phyloP scores from a whole-genome alignment of 2,113 vertebrate species.

The Xiphorhynchus elegans region DNA sequence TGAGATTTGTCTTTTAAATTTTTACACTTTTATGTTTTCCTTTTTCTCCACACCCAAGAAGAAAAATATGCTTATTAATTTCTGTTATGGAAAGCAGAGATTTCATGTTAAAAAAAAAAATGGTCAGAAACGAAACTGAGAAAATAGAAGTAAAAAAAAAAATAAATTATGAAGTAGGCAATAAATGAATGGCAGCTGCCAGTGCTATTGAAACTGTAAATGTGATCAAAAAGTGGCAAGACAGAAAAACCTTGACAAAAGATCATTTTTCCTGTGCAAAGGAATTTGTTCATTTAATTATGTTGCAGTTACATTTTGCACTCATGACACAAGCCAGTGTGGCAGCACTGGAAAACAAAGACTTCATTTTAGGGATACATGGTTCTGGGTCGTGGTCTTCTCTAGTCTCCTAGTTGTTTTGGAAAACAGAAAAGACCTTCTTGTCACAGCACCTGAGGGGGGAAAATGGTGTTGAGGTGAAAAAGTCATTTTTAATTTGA shows the following conservation, averaged over 20 bases:
- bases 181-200: not conserved
- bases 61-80: not conserved
- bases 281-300: not conserved
- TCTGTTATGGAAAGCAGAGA: not conserved
- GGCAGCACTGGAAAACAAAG: not conserved
- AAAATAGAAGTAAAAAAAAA: not conserved
- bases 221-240: not conserved
- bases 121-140: not conserved
- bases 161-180: not conserved
- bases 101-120: not conserved
- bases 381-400: not conserved
- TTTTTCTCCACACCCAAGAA: not conserved
- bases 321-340: fast-evolving
- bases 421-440: not conserved
- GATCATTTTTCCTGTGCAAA: not conserved
- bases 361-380: not conserved
- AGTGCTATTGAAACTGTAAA: not conserved
- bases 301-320: not conserved
- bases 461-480: fast-evolving
- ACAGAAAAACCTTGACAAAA: not conserved
- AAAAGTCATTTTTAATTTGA: not conserved
- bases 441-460: fast-evolving
- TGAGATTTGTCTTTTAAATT: not conserved
- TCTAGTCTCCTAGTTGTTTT: not conserved
- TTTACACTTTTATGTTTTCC: not conserved